Percentiles rank a stretch among this genome's conserved stretches.
These are phyloP conservation scores for Philaenus spumarius DNA, from an alignment of 1,140 invertebrate species.

Conservation along the genomic window DNA sequence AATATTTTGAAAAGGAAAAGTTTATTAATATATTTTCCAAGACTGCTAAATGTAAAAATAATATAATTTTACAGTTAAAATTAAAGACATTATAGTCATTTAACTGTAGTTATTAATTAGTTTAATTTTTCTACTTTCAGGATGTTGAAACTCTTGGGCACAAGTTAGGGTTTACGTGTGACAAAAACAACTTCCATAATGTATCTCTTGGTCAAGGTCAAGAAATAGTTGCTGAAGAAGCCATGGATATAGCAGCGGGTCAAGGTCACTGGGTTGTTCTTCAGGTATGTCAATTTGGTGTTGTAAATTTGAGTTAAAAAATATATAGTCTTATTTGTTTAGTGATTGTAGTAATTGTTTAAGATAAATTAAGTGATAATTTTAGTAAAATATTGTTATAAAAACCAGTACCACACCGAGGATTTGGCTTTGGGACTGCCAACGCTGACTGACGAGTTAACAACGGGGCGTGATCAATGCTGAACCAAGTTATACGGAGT, in stretches of 20 bases:
- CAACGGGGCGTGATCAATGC: too few species aligned
- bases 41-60: neutral
- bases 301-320: too few species aligned
- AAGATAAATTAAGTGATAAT: too few species aligned
- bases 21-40: neutral
- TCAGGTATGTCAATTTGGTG: conserved; percentile 48
- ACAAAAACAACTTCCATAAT: conserved; percentile 86
- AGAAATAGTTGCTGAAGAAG: conserved; percentile 86
- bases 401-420: too few species aligned
- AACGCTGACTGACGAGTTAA: too few species aligned
- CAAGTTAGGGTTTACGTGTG: conserved; percentile 73
- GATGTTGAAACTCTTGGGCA: conserved; percentile 88
- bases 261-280: conserved; percentile 94
- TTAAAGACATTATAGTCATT: conserved; percentile 4
- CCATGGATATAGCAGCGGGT: conserved; percentile 77
- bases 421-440: too few species aligned
- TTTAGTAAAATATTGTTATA: too few species aligned
- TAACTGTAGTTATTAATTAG: conserved; percentile 8
- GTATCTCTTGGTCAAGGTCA: conserved; percentile 97
- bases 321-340: too few species aligned
- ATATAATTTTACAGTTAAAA: neutral
- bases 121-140: conserved; percentile 34
- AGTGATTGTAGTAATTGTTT: too few species aligned
- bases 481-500: too few species aligned
- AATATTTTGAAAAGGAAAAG: too few species aligned